A percentile compares a stretch with the other conserved stretches of the same genome.
Conservation (phyloP, 2,888 invertebrate species). For the Stenodema calcarata region DNA sequence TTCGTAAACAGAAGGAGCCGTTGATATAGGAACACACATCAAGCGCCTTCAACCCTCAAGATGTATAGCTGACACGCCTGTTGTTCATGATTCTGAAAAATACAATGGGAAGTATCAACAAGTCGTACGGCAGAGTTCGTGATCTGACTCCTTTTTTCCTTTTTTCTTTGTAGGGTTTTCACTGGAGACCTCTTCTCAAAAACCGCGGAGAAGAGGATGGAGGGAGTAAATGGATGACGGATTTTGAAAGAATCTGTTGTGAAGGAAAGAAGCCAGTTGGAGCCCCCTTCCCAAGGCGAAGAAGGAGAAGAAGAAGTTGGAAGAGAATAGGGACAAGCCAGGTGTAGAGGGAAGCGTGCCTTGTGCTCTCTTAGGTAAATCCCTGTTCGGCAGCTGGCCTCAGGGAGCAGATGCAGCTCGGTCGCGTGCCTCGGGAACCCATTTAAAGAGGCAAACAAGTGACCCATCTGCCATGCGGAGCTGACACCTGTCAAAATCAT, state of each 20-base stretch:
- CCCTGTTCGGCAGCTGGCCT: constrained; percentile 47
- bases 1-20: background rate
- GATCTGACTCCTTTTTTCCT: background rate
- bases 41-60: background rate
- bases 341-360: constrained; percentile 39
- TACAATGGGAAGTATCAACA: constrained; percentile 29
- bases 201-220: background rate
- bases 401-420: constrained; percentile 32
- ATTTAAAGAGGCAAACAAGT: constrained; percentile 49
- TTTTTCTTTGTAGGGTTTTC: constrained; percentile 1
- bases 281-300: constrained; percentile 1
- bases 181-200: constrained; percentile 17
- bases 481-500: constrained; percentile 47
- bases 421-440: constrained; percentile 38
- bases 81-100: constrained; percentile 1
- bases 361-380: constrained; percentile 42
- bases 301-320: constrained; percentile 33
- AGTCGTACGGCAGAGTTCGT: background rate
- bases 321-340: constrained; percentile 38
- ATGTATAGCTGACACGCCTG: background rate
- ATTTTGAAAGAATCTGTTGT: constrained; percentile 45
- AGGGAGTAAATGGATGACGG: background rate
- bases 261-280: constrained; percentile 43
- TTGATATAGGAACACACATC: background rate
- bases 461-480: constrained; percentile 45